Conservation (phyloP, 1,140 invertebrate species). For the Bombus turneri region DNA sequence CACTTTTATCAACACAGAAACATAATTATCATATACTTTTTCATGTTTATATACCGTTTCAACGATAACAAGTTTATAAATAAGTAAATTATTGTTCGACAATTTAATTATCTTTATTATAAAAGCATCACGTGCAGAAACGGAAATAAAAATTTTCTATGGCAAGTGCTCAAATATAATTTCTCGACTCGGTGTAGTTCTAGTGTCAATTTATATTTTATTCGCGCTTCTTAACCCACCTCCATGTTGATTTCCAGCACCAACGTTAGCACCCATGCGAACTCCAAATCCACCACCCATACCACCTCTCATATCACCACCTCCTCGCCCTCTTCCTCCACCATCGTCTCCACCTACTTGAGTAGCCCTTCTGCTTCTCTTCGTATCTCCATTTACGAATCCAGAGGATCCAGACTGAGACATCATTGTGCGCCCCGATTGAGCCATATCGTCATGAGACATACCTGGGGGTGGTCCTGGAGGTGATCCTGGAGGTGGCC, state of each 20-base stretch:
- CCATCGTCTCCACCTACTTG: background rate
- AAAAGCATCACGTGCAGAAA: too few species aligned
- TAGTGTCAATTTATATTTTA: background rate
- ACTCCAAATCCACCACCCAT: background rate
- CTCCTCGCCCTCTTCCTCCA: background rate
- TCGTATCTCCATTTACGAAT: background rate
- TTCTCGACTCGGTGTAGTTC: background rate
- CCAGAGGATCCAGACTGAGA: background rate
- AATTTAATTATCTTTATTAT: too few species aligned
- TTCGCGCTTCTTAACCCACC: background rate
- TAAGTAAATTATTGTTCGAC: too few species aligned
- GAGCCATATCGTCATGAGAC: background rate
- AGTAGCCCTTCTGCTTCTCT: background rate
- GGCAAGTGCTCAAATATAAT: background rate
- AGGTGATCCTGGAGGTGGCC: background rate
- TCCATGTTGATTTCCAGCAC: too few species aligned
- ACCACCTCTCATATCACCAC: background rate
- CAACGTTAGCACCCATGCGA: background rate
- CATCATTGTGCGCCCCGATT: rapidly evolving
- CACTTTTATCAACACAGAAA: background rate
- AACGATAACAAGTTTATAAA: too few species aligned
- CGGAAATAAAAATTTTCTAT: too few species aligned
- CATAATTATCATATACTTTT: too few species aligned
- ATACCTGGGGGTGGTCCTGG: background rate
- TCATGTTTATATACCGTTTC: background rate